Evolutionary conservation across 2,113 vertebrate genomes (phyloP).

Genomic region (Blennius ocellaris): DNA sequence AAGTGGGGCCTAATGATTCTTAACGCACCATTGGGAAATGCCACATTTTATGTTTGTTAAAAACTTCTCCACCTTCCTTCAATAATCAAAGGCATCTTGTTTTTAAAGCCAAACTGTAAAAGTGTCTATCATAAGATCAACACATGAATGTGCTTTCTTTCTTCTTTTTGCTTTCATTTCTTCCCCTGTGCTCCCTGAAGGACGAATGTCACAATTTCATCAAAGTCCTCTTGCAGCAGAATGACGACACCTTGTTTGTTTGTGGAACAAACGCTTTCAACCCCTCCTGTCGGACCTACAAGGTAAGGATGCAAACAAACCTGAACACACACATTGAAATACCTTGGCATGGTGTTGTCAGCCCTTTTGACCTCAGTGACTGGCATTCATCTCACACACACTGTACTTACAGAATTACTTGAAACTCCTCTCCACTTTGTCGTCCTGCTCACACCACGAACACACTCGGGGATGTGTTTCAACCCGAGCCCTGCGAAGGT

Average conservation of each 20-base stretch:
- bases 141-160: constrained; percentile 44
- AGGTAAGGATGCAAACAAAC: constrained; percentile 80
- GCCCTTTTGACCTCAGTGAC: neutral
- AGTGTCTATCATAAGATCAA: constrained; percentile 24
- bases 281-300: constrained; percentile 95
- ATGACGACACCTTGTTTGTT: constrained; percentile 93
- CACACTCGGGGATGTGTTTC: constrained; percentile 8
- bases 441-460: neutral
- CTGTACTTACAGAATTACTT: neutral
- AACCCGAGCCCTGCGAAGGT: constrained; percentile 26
- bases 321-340: neutral
- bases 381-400: neutral
- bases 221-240: constrained; percentile 97
- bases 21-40: constrained; percentile 15
- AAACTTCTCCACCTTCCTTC: constrained; percentile 6
- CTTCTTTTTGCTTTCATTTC: constrained; percentile 2
- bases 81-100: constrained; percentile 14
- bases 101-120: neutral
- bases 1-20: constrained; percentile 12
- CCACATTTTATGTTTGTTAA: constrained; percentile 24
- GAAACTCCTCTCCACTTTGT: neutral
- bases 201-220: constrained; percentile 99
- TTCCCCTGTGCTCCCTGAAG: constrained; percentile 76
- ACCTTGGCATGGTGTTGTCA: neutral
- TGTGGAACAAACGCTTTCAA: constrained; percentile 99